Evolutionary conservation across 2,797 vertebrate species (phyloP).

Genomic region (Neomorphus geoffroyi): DNA sequence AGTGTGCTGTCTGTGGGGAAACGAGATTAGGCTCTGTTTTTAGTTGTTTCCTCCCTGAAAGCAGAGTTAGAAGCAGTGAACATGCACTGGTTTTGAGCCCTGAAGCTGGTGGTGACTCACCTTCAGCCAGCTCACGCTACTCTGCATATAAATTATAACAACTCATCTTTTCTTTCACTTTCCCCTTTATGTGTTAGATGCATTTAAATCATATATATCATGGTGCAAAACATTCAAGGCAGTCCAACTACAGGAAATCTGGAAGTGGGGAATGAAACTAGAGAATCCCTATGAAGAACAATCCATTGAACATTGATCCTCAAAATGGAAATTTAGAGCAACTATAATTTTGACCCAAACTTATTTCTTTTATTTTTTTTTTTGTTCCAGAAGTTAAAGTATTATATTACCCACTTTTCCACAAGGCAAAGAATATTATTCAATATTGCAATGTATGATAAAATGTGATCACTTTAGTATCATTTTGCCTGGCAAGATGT

Average conservation of each 20-base stretch:
- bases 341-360: background rate
- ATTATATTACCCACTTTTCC: background rate
- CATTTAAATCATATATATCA: background rate
- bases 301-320: background rate
- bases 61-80: background rate
- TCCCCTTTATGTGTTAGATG: background rate
- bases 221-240: background rate
- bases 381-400: background rate
- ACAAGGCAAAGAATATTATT: conserved; percentile 11
- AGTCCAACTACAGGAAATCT: background rate
- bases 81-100: background rate
- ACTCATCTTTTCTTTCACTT: background rate
- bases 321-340: background rate
- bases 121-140: background rate
- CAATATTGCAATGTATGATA: background rate
- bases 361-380: background rate
- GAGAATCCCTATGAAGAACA: background rate
- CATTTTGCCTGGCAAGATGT: background rate
- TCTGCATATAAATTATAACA: background rate
- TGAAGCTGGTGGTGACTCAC: background rate
- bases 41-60: background rate
- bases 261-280: background rate
- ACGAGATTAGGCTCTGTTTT: background rate
- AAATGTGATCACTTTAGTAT: background rate
- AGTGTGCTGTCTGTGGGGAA: background rate